phyloP scores from a whole-genome alignment of 2,113 vertebrate genomes.

The Hippocampus comes region DNA sequence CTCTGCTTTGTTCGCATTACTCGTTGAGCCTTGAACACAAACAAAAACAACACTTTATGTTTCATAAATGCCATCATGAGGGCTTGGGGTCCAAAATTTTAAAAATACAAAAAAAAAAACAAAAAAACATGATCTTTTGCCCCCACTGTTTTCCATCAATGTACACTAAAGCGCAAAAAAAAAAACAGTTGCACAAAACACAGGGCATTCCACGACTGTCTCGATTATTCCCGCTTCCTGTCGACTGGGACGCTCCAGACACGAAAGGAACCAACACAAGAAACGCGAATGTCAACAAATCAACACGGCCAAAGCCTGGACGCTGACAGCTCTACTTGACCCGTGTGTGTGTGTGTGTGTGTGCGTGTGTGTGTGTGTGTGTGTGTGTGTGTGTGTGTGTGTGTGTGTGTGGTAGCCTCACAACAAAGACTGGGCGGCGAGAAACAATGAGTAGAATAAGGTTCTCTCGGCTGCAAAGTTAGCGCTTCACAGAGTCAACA shows the following conservation, averaged over 20 bases:
- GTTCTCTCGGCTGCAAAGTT: background rate
- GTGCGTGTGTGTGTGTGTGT: background rate
- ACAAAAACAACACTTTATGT: constrained; percentile 18
- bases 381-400: background rate
- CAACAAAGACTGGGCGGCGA: background rate
- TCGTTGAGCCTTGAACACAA: constrained; percentile 20
- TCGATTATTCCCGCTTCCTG: constrained; percentile 73
- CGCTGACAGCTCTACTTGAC: background rate
- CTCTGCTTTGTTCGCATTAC: constrained; percentile 10
- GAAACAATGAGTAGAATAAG: background rate
- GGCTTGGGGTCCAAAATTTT: background rate
- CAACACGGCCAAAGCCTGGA: constrained; percentile 4
- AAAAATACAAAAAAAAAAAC: background rate
- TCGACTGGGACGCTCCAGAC: constrained; percentile 50
- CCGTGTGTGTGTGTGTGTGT: background rate
- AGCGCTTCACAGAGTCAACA: background rate
- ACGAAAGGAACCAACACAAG: constrained; percentile 70
- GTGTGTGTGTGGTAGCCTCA: background rate
- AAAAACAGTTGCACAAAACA: constrained; percentile 51
- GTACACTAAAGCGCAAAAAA: constrained; percentile 27
- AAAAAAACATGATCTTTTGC: constrained; percentile 9
- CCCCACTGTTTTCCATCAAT: constrained; percentile 2
- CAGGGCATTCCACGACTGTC: constrained; percentile 61
- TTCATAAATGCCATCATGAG: constrained; percentile 24
- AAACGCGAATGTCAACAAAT: constrained; percentile 57